phyloP scores from a whole-genome alignment of 2,113 vertebrate genomes.

The Andinoacara biseriatus region DNA sequence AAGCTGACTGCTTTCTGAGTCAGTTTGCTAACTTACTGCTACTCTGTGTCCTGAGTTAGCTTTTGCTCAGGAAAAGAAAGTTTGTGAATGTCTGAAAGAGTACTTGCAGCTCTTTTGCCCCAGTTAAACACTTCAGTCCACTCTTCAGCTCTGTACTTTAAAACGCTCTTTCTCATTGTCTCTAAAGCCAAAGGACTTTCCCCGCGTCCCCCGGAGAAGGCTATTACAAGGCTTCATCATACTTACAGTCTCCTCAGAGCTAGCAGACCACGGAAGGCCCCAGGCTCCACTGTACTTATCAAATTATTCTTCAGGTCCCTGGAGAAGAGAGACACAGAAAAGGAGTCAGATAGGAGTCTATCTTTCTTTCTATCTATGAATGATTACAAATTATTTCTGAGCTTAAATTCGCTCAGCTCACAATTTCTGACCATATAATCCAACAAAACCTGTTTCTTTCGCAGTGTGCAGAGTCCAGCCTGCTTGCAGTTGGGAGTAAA shows the following conservation, averaged over 20 bases:
- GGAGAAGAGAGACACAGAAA: slow-evolving; percentile 57
- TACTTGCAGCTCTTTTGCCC: background rate
- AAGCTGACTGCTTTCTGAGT: background rate
- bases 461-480: background rate
- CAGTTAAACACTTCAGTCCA: slow-evolving; percentile 14
- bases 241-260: slow-evolving; percentile 87
- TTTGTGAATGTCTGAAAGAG: background rate
- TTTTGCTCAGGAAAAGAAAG: background rate
- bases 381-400: background rate
- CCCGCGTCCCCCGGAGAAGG: slow-evolving; percentile 30
- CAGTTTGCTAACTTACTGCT: background rate
- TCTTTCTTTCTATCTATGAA: slow-evolving; percentile 1
- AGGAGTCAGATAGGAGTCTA: slow-evolving; percentile 3
- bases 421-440: background rate
- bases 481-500: background rate
- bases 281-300: slow-evolving; percentile 86
- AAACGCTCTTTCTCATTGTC: slow-evolving; percentile 4
- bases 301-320: slow-evolving; percentile 91
- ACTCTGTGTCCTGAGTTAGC: background rate
- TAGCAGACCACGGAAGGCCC: slow-evolving; percentile 85
- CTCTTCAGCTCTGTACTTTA: slow-evolving; percentile 25
- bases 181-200: slow-evolving; percentile 36
- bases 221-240: slow-evolving; percentile 63
- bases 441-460: slow-evolving; percentile 9
- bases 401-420: background rate